These are phyloP conservation scores for Laticauda colubrina DNA, from an alignment of 2,113 vertebrate species.

Conservation along the genomic window DNA sequence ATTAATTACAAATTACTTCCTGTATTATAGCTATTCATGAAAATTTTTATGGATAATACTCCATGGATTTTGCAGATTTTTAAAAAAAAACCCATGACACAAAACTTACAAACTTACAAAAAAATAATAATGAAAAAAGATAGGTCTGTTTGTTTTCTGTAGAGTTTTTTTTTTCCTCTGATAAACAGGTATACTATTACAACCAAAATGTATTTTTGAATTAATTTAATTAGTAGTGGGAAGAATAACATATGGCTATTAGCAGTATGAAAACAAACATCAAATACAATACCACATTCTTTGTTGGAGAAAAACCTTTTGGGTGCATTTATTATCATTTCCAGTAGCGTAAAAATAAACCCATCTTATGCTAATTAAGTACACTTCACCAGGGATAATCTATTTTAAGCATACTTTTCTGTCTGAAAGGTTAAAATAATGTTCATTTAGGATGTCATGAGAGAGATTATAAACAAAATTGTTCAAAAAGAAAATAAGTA, in stretches of 20 bases:
- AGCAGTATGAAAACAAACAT: not conserved
- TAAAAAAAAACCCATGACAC: not conserved
- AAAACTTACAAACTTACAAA: not conserved
- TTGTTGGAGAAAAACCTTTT: not conserved
- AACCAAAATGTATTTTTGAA: not conserved
- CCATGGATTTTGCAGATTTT: not conserved
- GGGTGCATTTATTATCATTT: not conserved
- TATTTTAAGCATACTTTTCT: not conserved
- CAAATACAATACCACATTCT: not conserved
- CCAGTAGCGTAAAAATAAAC: not conserved
- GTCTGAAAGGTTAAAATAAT: not conserved
- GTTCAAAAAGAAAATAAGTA: not conserved
- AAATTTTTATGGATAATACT: not conserved
- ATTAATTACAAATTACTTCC: not conserved
- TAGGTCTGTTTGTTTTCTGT: not conserved
- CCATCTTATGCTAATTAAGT: not conserved
- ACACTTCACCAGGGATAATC: not conserved
- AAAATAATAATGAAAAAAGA: not conserved
- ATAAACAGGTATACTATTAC: not conserved
- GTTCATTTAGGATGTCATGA: not conserved
- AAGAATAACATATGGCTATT: not conserved
- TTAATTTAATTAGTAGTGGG: not conserved
- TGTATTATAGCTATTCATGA: not conserved
- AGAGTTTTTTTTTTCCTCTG: not conserved
- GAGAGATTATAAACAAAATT: not conserved